phyloP scores from a whole-genome alignment of 2,888 invertebrate genomes.

The Carcina quercana region DNA sequence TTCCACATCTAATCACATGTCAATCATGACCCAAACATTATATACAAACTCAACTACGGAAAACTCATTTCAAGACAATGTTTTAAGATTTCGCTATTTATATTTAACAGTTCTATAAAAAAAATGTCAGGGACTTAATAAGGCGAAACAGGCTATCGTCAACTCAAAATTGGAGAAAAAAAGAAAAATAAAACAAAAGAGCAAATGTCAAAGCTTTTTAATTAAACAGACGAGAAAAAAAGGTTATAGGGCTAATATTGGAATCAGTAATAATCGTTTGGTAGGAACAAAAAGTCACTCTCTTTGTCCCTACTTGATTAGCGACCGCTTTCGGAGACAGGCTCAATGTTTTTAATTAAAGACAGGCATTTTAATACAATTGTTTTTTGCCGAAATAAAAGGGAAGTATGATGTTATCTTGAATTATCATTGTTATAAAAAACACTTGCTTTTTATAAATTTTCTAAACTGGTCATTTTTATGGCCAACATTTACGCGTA shows the following conservation, averaged over 20 bases:
- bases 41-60: not conserved
- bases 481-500: too few relatives aligned
- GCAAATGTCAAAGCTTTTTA: slow-evolving; percentile 19
- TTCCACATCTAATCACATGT: not conserved
- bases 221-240: slow-evolving; percentile 23
- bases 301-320: slow-evolving; percentile 22
- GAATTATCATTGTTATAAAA: too few relatives aligned
- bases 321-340: slow-evolving; percentile 14
- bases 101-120: too few relatives aligned
- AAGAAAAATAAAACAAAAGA: not conserved
- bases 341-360: slow-evolving; percentile 27
- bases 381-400: too few relatives aligned
- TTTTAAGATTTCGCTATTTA: too few relatives aligned
- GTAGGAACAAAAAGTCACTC: slow-evolving; percentile 19
- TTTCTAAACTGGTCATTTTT: too few relatives aligned
- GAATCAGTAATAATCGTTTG: slow-evolving; percentile 26
- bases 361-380: too few relatives aligned
- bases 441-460: too few relatives aligned
- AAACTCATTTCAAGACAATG: too few relatives aligned
- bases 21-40: not conserved
- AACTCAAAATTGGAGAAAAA: not conserved
- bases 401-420: too few relatives aligned
- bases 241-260: slow-evolving; percentile 19
- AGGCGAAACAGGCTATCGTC: too few relatives aligned
- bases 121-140: too few relatives aligned